These are phyloP conservation scores for Bimastos eiseni DNA, from an alignment of 2,888 invertebrate genomes.

Conservation along the genomic window DNA sequence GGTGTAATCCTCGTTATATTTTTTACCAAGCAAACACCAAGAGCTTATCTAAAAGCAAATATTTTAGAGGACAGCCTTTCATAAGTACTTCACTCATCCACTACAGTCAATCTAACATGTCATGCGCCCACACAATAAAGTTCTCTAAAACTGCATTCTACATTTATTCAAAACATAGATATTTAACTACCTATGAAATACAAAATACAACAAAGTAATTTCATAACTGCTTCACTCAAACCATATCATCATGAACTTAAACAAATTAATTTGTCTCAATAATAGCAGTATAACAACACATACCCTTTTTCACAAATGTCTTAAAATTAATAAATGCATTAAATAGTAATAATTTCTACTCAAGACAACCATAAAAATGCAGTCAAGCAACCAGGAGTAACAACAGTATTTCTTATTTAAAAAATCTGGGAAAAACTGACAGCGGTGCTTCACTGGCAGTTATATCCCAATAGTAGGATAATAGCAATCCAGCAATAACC, in stretches of 20 bases:
- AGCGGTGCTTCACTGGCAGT: not conserved
- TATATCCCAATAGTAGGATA: not conserved
- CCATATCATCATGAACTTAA: not conserved
- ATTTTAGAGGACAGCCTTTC: not conserved
- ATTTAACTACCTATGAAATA: not conserved
- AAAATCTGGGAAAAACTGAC: not conserved
- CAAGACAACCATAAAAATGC: not conserved
- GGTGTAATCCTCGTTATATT: not conserved
- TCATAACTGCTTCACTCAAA: not conserved
- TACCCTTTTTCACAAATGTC: not conserved
- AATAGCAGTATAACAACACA: not conserved
- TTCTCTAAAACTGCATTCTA: not conserved
- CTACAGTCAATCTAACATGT: not conserved
- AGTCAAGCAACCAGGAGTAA: not conserved
- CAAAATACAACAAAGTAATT: not conserved
- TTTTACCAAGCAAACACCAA: not conserved
- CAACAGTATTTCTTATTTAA: not conserved
- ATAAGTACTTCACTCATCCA: not conserved
- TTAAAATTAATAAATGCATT: not conserved
- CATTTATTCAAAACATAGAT: not conserved
- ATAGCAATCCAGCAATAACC: not conserved
- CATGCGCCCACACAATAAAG: not conserved
- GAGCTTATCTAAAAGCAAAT: not conserved
- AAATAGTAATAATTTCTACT: not conserved
- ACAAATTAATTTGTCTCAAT: not conserved